Percentiles rank a stretch among this genome's conserved stretches.
These are phyloP conservation scores for Eulithis testata DNA, from an alignment of 2,888 invertebrate genomes.

Conservation along the genomic window DNA sequence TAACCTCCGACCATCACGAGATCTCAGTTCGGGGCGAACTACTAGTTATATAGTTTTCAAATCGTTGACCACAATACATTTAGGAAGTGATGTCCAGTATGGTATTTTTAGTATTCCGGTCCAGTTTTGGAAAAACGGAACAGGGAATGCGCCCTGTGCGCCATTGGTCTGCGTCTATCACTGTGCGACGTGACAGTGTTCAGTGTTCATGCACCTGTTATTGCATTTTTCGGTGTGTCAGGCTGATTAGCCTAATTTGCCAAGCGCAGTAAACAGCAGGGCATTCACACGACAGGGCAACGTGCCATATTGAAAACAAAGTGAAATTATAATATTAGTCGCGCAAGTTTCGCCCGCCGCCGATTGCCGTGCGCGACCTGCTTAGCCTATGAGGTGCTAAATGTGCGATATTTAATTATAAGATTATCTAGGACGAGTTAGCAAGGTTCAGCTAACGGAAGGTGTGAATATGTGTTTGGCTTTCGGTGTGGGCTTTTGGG, in stretches of 20 bases:
- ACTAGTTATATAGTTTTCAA: too few species aligned
- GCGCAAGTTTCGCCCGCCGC: conserved; percentile 3
- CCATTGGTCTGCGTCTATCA: too few species aligned
- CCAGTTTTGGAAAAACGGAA: too few species aligned
- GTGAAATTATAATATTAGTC: conserved; percentile 19
- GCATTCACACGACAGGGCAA: conserved; percentile 24
- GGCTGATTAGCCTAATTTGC: background rate
- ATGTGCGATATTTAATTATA: conserved; percentile 19
- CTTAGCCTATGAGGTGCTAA: background rate
- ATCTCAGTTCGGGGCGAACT: too few species aligned
- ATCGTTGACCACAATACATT: too few species aligned
- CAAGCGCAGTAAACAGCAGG: conserved; percentile 15
- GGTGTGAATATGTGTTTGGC: conserved; percentile 2
- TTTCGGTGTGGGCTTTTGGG: background rate
- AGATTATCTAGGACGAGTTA: conserved; percentile 37
- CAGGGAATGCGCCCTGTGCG: too few species aligned
- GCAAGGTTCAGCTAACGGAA: conserved; percentile 27
- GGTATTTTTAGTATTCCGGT: background rate
- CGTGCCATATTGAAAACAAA: conserved; percentile 28
- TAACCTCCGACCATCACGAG: too few species aligned
- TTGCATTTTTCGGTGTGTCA: too few species aligned
- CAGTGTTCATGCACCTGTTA: background rate
- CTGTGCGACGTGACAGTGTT: background rate
- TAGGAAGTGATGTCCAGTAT: too few species aligned
- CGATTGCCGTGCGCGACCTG: conserved; percentile 14